Base-by-base conservation (phyloP, 2,113 vertebrate species). In the Salvator merianae region DNA sequence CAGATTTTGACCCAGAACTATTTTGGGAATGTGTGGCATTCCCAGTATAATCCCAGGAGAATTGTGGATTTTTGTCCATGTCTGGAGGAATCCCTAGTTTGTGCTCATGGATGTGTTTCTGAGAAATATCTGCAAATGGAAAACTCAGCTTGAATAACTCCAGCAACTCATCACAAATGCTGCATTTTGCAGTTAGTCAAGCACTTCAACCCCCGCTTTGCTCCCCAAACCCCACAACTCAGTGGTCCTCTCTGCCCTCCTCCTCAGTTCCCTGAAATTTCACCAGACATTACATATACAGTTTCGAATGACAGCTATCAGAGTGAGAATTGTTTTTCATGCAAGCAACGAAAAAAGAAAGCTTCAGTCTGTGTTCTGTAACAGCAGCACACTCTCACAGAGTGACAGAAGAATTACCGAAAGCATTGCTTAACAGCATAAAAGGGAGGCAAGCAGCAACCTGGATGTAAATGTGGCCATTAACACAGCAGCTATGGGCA, bases 391-490 rank as follows among this genome's bases (percentile, higher is more conserved):
- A 18, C 36, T 34, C 32, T 59, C 43, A 12, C 76, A 63, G 22
- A 34, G 22, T 84, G 53, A 43, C n/a, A 77, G 74, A n/a, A 83
- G 63, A 66, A 83, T 69, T 69, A 69, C 32, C 55, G 30, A 40
- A 24, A 40, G 30, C 38, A 22, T n/a, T 66, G 14, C 77, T 79
- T 66, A 66, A 26, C n/a, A 63, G n/a, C 53, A 59, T 62, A 63
- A 32, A 47, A 63, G 30, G 30, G 38, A 75, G 20, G 7, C 9
- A 71, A 62, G 13, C 20, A 63, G 38, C 76, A 34, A 47, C 38
- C 76, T 47, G 72, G 50, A 84, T 28, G 50, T 38, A 79, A 71
- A 62, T 47, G 53, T 72, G 71, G 18, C 66, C 69, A 59, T 78
- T 72, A 32, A 26, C 28, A 62, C 30, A 72, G 36, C 53, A 72